Evolutionary conservation across 1,140 invertebrate species (phyloP).

Genomic region (Drusus annulatus): DNA sequence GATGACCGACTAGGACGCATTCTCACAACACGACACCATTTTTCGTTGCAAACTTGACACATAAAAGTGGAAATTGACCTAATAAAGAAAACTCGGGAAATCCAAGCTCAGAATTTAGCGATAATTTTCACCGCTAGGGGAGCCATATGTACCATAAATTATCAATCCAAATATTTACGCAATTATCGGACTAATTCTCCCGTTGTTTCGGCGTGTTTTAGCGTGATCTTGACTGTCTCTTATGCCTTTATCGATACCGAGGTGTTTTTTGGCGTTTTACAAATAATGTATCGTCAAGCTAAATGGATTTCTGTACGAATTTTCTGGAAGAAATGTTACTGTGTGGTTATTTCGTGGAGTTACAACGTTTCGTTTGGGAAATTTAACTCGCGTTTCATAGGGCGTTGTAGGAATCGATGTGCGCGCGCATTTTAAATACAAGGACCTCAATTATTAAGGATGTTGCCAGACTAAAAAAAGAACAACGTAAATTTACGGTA

Average conservation of each 20-base stretch:
- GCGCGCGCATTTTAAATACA: slow-evolving; percentile 45
- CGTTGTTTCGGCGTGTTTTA: too few species aligned
- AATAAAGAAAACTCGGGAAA: neutral
- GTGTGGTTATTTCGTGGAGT: neutral
- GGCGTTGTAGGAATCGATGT: slow-evolving; percentile 47
- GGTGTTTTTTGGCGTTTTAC: neutral
- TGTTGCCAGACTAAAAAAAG: neutral
- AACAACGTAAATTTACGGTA: neutral
- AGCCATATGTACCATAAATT: neutral
- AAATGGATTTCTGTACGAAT: neutral
- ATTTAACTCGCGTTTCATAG: slow-evolving; percentile 22
- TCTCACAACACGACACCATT: neutral
- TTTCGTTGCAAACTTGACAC: slow-evolving; percentile 31
- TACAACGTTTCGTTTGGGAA: slow-evolving; percentile 8
- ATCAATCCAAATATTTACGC: neutral
- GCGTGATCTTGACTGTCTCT: too few species aligned
- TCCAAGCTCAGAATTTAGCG: neutral
- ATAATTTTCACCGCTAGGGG: slow-evolving; percentile 29
- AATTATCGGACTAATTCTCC: neutral
- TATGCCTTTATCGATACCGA: too few species aligned
- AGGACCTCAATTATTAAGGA: neutral
- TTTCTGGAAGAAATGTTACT: neutral
- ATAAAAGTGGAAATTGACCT: slow-evolving; percentile 19
- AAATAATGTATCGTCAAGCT: neutral
- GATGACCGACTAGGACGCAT: neutral